These are phyloP conservation scores for Cosmorhoe ocellata DNA, from an alignment of 2,888 invertebrate genomes.

Conservation along the genomic window DNA sequence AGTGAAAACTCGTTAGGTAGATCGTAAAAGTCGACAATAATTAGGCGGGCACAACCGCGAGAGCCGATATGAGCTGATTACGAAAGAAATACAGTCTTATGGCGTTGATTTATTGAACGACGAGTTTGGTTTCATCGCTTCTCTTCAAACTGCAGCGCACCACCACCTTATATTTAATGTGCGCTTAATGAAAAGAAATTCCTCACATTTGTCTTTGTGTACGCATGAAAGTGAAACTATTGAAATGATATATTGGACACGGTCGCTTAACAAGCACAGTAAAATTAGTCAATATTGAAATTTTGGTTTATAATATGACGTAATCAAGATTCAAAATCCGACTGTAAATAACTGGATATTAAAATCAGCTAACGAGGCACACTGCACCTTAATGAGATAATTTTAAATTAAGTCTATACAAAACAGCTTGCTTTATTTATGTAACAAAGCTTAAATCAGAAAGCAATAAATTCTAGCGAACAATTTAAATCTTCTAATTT, in stretches of 20 bases:
- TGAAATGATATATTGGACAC: constrained; percentile 45
- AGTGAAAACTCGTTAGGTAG: constrained; percentile 79
- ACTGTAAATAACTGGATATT: constrained; percentile 35
- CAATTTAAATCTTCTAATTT: constrained; percentile 63
- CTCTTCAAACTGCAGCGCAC: constrained; percentile 40
- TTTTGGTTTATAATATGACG: constrained; percentile 44
- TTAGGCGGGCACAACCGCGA: constrained; percentile 77
- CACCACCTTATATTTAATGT: constrained; percentile 58
- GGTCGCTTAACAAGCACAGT: constrained; percentile 38
- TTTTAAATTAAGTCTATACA: too few relatives aligned
- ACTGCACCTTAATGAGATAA: constrained; percentile 4
- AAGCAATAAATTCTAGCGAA: constrained; percentile 54
- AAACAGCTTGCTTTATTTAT: constrained; percentile 33
- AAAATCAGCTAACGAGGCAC: constrained; percentile 9
- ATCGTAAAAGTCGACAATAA: constrained; percentile 82
- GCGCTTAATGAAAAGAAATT: constrained; percentile 67
- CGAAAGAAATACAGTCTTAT: constrained; percentile 80
- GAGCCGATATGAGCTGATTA: constrained; percentile 80
- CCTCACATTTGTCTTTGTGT: constrained; percentile 62
- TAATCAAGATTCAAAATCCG: constrained; percentile 48
- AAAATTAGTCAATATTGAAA: constrained; percentile 36
- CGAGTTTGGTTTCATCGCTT: constrained; percentile 65
- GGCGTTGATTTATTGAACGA: constrained; percentile 74
- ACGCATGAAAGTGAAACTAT: constrained; percentile 51
- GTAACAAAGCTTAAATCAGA: constrained; percentile 53